Base-by-base conservation (phyloP, 2,797 vertebrate genomes). In the Setipinna tenuifilis region DNA sequence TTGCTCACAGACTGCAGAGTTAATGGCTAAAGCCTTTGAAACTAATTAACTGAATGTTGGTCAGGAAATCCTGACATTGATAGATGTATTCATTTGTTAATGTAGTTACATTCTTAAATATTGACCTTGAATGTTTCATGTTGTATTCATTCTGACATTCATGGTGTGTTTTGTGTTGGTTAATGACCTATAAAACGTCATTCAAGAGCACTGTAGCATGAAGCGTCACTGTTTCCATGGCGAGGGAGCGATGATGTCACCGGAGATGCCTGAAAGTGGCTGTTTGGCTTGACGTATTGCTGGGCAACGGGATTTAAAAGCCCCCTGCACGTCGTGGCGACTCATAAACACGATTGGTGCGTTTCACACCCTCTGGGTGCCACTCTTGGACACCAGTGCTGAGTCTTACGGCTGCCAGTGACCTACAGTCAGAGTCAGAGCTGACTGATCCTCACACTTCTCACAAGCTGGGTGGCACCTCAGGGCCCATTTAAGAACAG, bases 311-410 rank as follows among this genome's bases (percentile, higher is more conserved):
- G 71, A 19, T 78, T 78, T 78, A 78, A 78, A 35, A 78, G 31
- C 1, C 9, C 35, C 44, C 44, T 12, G 6, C 19, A 44, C 41
- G 71, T 78, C 6, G 31, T 41, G 68, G 16, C 6, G 7, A 35
- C 71, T 78, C 35, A 19, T 78, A 78, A 78, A 78, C 71, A 78
- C 44, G 31, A 44, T 10, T 35, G 71, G 31, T 25, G 16, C 28
- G 11, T 71, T 35, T 31, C 28, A 71, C 65, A 35, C 65, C 28
- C 28, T 31, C 28, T 14, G 35, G 2, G 3, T 71, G 65, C 71
- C 71, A 44, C 25, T 78, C 31, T 78, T 78, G 71, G 71, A 78
- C 71, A 78, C 31, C 35, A 35, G 31, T 78, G 17, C 35, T 44
- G 35, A 44, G 31, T 35, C 71, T 78, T 19, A 71, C 31, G 65